A percentile compares a stretch with the other conserved stretches of the same genome.
These are phyloP conservation scores for Pemphigus obesinymphae DNA, from an alignment of 1,140 invertebrate species.

Conservation along the genomic window DNA sequence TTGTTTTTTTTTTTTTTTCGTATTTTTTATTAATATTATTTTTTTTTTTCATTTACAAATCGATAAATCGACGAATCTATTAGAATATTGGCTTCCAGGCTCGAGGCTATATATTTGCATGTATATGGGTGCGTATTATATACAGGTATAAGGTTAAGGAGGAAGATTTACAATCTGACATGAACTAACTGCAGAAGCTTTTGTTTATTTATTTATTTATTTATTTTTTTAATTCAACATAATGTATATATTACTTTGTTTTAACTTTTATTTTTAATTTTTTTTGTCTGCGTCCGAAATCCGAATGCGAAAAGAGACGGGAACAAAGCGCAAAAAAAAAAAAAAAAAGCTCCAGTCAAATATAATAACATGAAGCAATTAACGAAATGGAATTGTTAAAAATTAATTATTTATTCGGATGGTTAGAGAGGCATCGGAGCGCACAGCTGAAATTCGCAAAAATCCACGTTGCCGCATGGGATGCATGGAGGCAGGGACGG, in stretches of 20 bases:
- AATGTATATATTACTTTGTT: not conserved
- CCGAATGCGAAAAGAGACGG: not conserved
- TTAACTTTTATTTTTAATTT: not conserved
- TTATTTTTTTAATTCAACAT: not conserved
- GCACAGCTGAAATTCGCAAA: not conserved
- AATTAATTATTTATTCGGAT: slow-evolving; percentile 40
- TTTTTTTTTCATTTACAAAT: too few species aligned
- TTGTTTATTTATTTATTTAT: not conserved
- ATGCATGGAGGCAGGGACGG: not conserved
- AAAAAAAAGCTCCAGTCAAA: slow-evolving; percentile 5
- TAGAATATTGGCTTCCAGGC: too few species aligned
- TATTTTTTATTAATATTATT: too few species aligned
- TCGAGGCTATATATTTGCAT: too few species aligned
- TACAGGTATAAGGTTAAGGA: not conserved
- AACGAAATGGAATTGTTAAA: slow-evolving; percentile 37
- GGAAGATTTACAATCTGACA: not conserved
- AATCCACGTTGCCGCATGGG: not conserved
- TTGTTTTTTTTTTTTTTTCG: too few species aligned
- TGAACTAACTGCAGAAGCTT: not conserved
- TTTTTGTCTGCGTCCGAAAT: not conserved
- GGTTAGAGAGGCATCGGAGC: slow-evolving; percentile 6
- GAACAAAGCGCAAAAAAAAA: not conserved
- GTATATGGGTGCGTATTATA: too few species aligned
- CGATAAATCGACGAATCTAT: too few species aligned
- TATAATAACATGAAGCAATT: slow-evolving; percentile 36